Conservation (phyloP, 2,888 invertebrate genomes). For the Mystacides longicornis region DNA sequence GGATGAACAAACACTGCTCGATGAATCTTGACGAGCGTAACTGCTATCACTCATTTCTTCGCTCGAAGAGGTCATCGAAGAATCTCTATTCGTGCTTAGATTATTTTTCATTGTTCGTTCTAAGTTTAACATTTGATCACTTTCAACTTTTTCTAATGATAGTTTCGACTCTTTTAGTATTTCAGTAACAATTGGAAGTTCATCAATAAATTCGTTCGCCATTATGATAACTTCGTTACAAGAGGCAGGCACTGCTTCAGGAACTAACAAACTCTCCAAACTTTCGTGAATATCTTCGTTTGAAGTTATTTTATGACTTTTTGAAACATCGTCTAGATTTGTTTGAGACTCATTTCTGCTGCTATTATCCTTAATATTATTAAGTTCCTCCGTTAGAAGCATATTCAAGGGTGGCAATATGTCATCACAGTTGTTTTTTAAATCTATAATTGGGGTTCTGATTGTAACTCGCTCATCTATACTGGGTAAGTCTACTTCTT, state of each 20-base stretch:
- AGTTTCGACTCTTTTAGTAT: conserved; percentile 15
- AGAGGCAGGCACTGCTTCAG: conserved; percentile 17
- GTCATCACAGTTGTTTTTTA: conserved; percentile 23
- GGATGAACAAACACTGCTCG: conserved; percentile 57
- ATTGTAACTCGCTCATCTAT: conserved; percentile 44
- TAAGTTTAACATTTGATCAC: conserved; percentile 25
- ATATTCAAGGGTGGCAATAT: not conserved
- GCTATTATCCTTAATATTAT: not conserved
- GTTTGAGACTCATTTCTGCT: not conserved
- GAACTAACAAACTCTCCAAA: conserved; percentile 20
- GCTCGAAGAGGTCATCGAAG: conserved; percentile 8
- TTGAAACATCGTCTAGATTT: not conserved
- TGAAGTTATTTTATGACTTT: conserved; percentile 8
- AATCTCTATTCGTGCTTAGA: not conserved
- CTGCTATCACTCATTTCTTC: conserved; percentile 18
- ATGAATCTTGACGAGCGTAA: conserved; percentile 49
- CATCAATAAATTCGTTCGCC: conserved; percentile 24
- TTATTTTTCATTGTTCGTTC: conserved; percentile 4
- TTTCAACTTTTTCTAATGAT: conserved; percentile 10
- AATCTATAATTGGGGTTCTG: conserved; percentile 47
- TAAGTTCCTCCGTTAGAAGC: not conserved
- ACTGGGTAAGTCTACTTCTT: conserved; percentile 40
- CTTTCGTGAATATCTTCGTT: conserved; percentile 22
- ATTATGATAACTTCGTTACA: conserved; percentile 25
- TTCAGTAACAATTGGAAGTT: conserved; percentile 21